Evolutionary conservation across 2,797 vertebrate genomes (phyloP).

Genomic region (Catharus ustulatus): DNA sequence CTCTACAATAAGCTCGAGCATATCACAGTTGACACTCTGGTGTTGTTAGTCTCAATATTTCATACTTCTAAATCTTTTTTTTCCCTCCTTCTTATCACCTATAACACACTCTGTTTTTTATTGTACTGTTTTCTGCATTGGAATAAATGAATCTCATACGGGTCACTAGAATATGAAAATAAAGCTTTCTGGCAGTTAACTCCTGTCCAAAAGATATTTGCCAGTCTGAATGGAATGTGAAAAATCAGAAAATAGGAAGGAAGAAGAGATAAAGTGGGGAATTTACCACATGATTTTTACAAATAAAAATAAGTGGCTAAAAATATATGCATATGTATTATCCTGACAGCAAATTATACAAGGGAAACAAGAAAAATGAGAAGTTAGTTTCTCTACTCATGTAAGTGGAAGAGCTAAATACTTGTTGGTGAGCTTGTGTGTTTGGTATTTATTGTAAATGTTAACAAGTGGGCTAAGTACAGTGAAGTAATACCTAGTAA

Average conservation of each 20-base stretch:
- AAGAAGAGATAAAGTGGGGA: not conserved
- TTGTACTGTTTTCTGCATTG: not conserved
- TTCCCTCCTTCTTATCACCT: not conserved
- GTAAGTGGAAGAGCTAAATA: not conserved
- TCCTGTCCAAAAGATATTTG: not conserved
- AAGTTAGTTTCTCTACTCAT: not conserved
- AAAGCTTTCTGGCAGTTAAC: not conserved
- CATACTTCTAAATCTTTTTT: not conserved
- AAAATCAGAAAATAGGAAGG: not conserved
- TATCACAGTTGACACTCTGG: not conserved
- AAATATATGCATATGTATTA: not conserved
- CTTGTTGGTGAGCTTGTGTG: not conserved
- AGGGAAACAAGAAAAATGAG: not conserved
- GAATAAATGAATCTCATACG: not conserved
- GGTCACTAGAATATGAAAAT: not conserved
- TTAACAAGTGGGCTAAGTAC: not conserved
- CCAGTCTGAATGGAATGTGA: not conserved
- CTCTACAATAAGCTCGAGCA: not conserved
- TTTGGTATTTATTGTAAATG: not conserved
- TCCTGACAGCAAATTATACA: not conserved
- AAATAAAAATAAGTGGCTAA: not conserved
- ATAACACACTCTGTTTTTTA: not conserved
- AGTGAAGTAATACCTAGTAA: not conserved
- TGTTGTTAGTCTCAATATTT: not conserved
- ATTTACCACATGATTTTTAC: not conserved